phyloP scores from a whole-genome alignment of 2,888 invertebrate genomes.

The Elysia crispata region DNA sequence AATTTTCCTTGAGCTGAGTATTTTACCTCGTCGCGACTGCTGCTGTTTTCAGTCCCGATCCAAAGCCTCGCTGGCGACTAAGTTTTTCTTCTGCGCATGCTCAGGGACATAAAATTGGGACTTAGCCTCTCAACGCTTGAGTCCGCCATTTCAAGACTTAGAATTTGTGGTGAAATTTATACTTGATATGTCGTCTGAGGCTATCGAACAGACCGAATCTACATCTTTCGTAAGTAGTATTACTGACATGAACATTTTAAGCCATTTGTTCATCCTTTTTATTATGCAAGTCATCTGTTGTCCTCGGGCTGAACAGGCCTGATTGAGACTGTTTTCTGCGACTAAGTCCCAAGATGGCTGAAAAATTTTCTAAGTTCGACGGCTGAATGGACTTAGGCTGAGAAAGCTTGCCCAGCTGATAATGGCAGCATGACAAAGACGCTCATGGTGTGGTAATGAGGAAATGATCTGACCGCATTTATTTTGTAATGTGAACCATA shows the following conservation, averaged over 20 bases:
- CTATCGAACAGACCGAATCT: constrained; percentile 26
- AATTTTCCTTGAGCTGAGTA: too few species aligned
- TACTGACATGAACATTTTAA: neutral
- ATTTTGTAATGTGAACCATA: too few species aligned
- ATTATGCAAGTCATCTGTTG: neutral
- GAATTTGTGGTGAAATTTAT: neutral
- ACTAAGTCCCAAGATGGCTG: constrained; percentile 50
- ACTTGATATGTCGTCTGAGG: constrained; percentile 33
- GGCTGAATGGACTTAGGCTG: neutral
- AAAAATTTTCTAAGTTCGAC: constrained; percentile 47
- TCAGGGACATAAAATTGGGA: constrained; percentile 59
- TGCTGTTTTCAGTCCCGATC: too few species aligned
- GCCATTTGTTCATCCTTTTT: neutral
- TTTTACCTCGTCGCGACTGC: too few species aligned
- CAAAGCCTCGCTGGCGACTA: constrained; percentile 39
- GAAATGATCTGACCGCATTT: too few species aligned
- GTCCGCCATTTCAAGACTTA: constrained; percentile 42
- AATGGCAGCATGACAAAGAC: too few species aligned
- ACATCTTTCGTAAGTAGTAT: constrained; percentile 38
- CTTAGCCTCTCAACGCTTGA: constrained; percentile 47
- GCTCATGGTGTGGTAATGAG: too few species aligned
- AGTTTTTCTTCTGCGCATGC: constrained; percentile 62
- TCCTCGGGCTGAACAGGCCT: constrained; percentile 21
- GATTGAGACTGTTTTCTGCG: constrained; percentile 24
- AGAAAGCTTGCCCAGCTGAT: too few species aligned